Conservation (phyloP, 2,888 invertebrate species). For the Stegophylla sp. region DNA sequence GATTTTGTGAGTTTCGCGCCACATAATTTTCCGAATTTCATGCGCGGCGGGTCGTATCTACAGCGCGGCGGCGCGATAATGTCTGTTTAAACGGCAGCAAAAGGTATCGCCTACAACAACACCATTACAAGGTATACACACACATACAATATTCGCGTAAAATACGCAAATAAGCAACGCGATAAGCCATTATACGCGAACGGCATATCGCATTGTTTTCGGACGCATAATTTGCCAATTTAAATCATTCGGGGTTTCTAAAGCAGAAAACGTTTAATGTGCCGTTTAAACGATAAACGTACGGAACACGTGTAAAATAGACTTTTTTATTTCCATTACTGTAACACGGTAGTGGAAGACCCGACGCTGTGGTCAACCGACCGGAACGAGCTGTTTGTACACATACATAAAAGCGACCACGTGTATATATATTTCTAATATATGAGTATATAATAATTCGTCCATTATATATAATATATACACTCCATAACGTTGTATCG, state of each 20-base stretch:
- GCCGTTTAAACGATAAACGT: constrained; percentile 31
- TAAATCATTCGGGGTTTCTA: background rate
- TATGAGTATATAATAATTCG: background rate
- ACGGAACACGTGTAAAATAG: constrained; percentile 23
- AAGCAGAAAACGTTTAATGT: constrained; percentile 30
- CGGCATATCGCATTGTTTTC: background rate
- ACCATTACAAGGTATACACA: no score
- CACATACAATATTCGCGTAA: background rate
- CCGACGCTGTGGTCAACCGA: constrained; percentile 36
- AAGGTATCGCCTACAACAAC: background rate
- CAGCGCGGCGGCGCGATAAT: background rate
- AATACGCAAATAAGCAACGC: background rate
- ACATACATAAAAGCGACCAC: background rate
- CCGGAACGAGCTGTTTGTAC: constrained; percentile 18
- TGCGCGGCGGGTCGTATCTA: background rate
- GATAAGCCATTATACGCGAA: background rate
- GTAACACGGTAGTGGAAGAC: background rate
- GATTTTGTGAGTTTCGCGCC: background rate
- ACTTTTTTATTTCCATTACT: constrained; percentile 1
- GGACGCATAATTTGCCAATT: constrained; percentile 13
- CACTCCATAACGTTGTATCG: background rate
- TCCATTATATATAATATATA: no score
- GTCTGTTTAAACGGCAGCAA: background rate
- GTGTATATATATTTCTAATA: background rate
- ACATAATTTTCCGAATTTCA: background rate